These are phyloP conservation scores for Drosophila nannoptera DNA, from an alignment of 1,140 invertebrate genomes.

Conservation along the genomic window DNA sequence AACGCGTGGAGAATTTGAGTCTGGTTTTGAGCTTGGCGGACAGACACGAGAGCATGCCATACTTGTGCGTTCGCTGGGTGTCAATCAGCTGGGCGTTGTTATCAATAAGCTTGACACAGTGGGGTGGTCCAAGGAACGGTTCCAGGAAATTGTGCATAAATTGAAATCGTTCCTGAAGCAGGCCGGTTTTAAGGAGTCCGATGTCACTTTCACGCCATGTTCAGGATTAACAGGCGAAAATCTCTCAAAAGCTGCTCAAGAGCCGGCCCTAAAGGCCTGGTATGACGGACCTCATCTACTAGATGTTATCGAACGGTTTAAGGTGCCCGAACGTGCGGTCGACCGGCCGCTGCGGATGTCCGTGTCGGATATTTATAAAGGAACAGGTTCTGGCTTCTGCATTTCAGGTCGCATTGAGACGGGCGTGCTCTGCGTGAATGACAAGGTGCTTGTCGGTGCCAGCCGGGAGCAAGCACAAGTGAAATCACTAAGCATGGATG, in stretches of 20 bases:
- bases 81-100: conserved; percentile 91
- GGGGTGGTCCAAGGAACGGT: conserved; percentile 89
- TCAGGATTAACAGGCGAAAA: conserved; percentile 97
- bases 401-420: conserved; percentile 94
- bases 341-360: conserved; percentile 94
- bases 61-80: conserved; percentile 93
- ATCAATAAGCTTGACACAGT: conserved; percentile 93
- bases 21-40: conserved; percentile 97
- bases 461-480: conserved; percentile 88
- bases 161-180: conserved; percentile 94
- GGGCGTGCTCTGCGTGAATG: conserved; percentile 90
- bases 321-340: conserved; percentile 90
- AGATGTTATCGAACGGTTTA: conserved; percentile 91
- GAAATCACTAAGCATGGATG: conserved; percentile 88
- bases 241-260: conserved; percentile 85
- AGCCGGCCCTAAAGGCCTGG: conserved; percentile 87
- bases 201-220: conserved; percentile 95
- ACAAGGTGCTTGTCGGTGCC: conserved; percentile 94
- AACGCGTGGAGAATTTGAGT: conserved; percentile 97
- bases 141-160: conserved; percentile 91
- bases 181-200: conserved; percentile 94
- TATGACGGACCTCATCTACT: conserved; percentile 91
- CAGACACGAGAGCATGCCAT: conserved; percentile 99
- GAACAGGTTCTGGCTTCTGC: conserved; percentile 91
- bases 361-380: conserved; percentile 97